Conservation (phyloP, 1,140 invertebrate genomes). For the Oncopodura yosiiana region DNA sequence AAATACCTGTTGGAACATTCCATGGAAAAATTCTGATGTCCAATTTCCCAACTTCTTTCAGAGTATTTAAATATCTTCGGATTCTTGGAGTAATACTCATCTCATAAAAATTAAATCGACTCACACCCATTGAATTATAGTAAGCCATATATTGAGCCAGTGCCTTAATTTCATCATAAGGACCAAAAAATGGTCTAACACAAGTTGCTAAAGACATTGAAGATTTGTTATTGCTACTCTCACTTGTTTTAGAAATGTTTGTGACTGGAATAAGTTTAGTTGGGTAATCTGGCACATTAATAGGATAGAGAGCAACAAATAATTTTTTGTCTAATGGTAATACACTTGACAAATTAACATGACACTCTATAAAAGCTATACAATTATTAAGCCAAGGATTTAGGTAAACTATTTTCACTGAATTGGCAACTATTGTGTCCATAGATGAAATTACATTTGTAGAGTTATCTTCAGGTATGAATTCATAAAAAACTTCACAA, state of each 20-base stretch:
- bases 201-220: constrained; percentile 23
- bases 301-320: constrained; percentile 25
- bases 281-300: constrained; percentile 18
- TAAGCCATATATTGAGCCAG: constrained; percentile 26
- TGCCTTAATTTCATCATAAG: constrained; percentile 19
- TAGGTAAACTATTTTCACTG: too few species aligned
- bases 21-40: constrained; percentile 6
- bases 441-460: too few species aligned
- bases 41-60: background rate
- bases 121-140: constrained; percentile 25
- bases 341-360: too few species aligned
- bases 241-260: background rate
- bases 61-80: constrained; percentile 8
- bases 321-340: too few species aligned
- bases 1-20: constrained; percentile 36
- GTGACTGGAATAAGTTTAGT: constrained; percentile 24
- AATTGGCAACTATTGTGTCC: too few species aligned
- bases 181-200: constrained; percentile 31
- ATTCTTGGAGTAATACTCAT: constrained; percentile 19
- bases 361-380: too few species aligned
- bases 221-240: background rate
- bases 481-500: too few species aligned
- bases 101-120: constrained; percentile 26
- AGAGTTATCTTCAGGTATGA: too few species aligned
- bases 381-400: too few species aligned